Evolutionary conservation across 2,113 vertebrate genomes (phyloP), one percentile per base, ranked within the genome.

Genomic region (Amphiprion ocellaris): DNA sequence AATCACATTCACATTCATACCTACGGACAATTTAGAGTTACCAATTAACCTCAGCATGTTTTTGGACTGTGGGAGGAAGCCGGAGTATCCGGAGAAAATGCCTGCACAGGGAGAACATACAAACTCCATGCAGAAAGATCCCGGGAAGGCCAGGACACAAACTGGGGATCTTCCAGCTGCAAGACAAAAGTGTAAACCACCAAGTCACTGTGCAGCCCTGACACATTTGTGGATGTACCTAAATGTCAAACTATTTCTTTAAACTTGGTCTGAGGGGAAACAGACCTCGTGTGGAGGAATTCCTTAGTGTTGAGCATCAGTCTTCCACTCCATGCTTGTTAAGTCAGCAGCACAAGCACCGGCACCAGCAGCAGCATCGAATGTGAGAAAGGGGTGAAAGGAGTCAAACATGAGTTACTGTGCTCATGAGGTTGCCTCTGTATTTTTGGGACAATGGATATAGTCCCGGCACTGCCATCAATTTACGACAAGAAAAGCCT

Each of bases 401-500:
- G 49, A 55, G 49, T 14, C 30, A 15, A 67, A 60, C 26, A 26
- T 16, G 69, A 63, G 54, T 71, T 66, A 75, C 21, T 21, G 3
- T 10, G 21, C 5, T 52, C 33, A 47, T 23, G 53, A 70, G 69
- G 44, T 72, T 49, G 54, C 19, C 54, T 37, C 52, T 12, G 41
- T 44, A 12, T 12, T 12, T 12, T 12, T 44, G 54, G 60, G 70
- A 58, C 12, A 6, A 50, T 64, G 63, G 61, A 41, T 41, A 52
- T 49, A 16, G 61, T 71, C 28, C 28, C 65, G 53, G 17, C 24
- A 17, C 55, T 61, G 23, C 30, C 39, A 54, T 69, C 28, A 37
- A 63, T 12, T 66, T 61, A 16, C 54, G 56, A 10, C 33, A 71
- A 46, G 26, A 41, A 11, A 55, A 71, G 14, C 21, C 60, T n/a